Conservation (phyloP, 1,140 invertebrate genomes). For the Eubasilissa regina region DNA sequence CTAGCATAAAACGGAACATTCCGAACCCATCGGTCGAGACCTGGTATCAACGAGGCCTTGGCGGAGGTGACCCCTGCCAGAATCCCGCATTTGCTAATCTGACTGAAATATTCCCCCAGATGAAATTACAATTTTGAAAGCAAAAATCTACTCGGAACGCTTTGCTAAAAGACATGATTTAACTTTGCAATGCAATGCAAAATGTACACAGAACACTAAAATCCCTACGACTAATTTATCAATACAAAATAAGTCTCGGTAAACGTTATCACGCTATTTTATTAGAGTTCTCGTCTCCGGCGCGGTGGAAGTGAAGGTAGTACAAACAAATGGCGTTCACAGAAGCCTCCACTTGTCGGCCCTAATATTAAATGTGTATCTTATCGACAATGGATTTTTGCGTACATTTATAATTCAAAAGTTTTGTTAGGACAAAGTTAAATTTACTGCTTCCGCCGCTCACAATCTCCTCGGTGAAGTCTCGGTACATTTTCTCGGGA, state of each 20-base stretch:
- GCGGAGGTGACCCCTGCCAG: too few species aligned
- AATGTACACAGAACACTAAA: conserved; percentile 35
- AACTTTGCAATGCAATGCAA: conserved; percentile 32
- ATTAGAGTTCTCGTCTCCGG: neutral
- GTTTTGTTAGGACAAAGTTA: too few species aligned
- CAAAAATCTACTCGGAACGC: conserved; percentile 38
- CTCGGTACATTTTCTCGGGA: conserved; percentile 22
- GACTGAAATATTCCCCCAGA: conserved; percentile 33
- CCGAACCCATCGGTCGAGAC: too few species aligned
- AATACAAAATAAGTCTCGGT: neutral
- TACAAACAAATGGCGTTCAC: neutral
- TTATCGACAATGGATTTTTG: conserved; percentile 18
- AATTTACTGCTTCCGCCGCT: neutral
- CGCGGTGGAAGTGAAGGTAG: neutral
- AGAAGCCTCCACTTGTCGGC: too few species aligned
- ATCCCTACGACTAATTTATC: conserved; percentile 15
- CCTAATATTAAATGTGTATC: neutral
- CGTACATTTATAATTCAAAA: conserved; percentile 11
- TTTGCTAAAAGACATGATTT: conserved; percentile 2
- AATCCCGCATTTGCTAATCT: too few species aligned
- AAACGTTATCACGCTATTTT: neutral
- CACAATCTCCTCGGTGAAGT: neutral
- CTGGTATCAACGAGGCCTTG: too few species aligned
- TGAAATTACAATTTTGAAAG: conserved; percentile 26
- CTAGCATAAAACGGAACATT: too few species aligned